A percentile compares a stretch with the other conserved stretches of the same genome.
These are phyloP conservation scores for Parnassius glacialis DNA, from an alignment of 2,888 invertebrate species.

Conservation along the genomic window DNA sequence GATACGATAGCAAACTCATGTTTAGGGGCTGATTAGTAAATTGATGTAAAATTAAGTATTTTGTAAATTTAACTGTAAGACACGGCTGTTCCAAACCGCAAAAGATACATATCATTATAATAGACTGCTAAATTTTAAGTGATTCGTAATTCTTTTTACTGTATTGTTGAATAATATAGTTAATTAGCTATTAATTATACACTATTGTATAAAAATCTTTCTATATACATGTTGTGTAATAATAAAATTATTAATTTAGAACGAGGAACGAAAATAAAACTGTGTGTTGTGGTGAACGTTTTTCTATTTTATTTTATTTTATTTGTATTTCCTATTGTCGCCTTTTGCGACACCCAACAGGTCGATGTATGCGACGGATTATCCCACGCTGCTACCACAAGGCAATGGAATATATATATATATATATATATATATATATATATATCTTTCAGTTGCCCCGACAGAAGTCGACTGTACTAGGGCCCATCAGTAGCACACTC, in stretches of 20 bases:
- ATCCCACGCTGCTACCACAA: too few relatives aligned
- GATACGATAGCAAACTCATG: too few relatives aligned
- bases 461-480: too few relatives aligned
- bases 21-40: slow-evolving; percentile 7
- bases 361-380: too few relatives aligned
- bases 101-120: slow-evolving; percentile 80
- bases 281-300: slow-evolving; percentile 69
- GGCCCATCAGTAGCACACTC: too few relatives aligned
- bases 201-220: slow-evolving; percentile 81
- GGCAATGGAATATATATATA: too few relatives aligned
- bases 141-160: slow-evolving; percentile 76
- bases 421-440: too few relatives aligned
- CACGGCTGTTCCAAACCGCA: slow-evolving; percentile 77
- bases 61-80: slow-evolving; percentile 28
- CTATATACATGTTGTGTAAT: slow-evolving; percentile 81
- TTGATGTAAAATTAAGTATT: slow-evolving; percentile 27
- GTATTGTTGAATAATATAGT: slow-evolving; percentile 76
- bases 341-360: too few relatives aligned
- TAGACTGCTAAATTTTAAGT: slow-evolving; percentile 76
- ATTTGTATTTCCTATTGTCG: too few relatives aligned
- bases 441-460: too few relatives aligned
- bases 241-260: slow-evolving; percentile 66
- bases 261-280: slow-evolving; percentile 62
- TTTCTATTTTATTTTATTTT: too few relatives aligned
- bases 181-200: slow-evolving; percentile 73